Evolutionary conservation across 2,888 invertebrate genomes (phyloP), one percentile per base, ranked within the genome.

Genomic region (Eupithecia insigniata): DNA sequence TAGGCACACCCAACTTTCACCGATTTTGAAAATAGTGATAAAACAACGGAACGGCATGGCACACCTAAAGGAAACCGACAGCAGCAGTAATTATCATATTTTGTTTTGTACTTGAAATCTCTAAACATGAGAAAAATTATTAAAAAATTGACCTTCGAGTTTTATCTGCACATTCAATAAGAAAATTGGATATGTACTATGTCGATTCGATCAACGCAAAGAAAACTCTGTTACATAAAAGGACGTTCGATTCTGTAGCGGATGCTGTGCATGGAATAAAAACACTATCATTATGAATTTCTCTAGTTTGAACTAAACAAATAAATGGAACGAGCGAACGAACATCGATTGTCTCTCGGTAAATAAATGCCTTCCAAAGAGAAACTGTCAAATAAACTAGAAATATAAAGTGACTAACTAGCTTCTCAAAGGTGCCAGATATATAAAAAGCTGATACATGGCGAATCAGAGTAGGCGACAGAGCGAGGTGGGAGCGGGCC

Each of bases 401-500:
- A 64, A 64, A 64, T 36, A 26, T 64, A 1, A 36, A 8, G 14
- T 61, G 61, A 60, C 36, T 39, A 61, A 39, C 32, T 39, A 60
- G 68, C n/a, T 70, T 55, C 39, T n/a, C 30, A 16, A 60, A 46
- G 46, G 39, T 65, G 65, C 43, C 58, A 61, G 43, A 51, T 51
- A 66, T 46, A 64, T 64, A 64, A 73, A 69, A 69, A 70, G 64
- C 22, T 64, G 34, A 71, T 70, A 71, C 46, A 72, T 73, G 62
- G 68, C 68, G 69, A 73, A 73, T 67, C 68, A 76, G 70, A 71
- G 66, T 55, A 70, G 69, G 70, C 72, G 69, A 70, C 55, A 46
- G 70, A 70, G 69, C 66, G 70, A 70, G 67, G 71, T 65, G 74
- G 74, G 67, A 77, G 76, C 71, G 77, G 69, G 75, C 72, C 79